Base-by-base conservation (phyloP, 2,797 vertebrate genomes). In the Spinus pinus region DNA sequence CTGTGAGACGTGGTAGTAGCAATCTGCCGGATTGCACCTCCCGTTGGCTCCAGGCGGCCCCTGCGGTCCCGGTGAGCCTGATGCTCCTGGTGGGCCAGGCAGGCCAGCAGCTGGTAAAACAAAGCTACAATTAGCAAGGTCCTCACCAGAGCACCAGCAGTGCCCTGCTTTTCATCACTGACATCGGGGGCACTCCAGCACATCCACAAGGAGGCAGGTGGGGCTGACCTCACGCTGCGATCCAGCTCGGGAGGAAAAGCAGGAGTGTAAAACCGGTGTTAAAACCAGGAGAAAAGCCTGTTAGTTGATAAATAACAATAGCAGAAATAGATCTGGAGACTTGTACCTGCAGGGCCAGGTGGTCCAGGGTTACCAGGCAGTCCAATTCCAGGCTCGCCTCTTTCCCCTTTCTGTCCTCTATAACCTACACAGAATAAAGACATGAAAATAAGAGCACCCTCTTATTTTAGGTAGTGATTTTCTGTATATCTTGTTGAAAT, bases 371-470 rank as follows among this genome's bases (percentile, higher is more conserved):
- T 98, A 96, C 99, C 99, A 53, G 98, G 98, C 74, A 99, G 97
- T 87, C 99, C 99, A 94, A 99, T 98, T 86, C 99, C 99, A 86
- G 99, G 98, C 97, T 99, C 99, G 19, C 99, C 99, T 97, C 99
- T 98, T 96, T 99, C 99, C 94, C 99, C 99, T 97, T 99, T 99
- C 98, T 99, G 99, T 97, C 99, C 99, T 96, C 99, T 98, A 98
- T 99, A 99, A 94, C 99, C 99, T 99, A 97, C 50, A 81, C 51
- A 75, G 94, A 90, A 95, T 78, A 98, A 94, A 97, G 79, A 96
- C n/a, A 97, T 3, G 81, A 87, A 95, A 84, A 72, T 96, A 91
- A 97, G 86, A 88, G 62, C 16, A 28, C 75, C 35, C 73, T 82
- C 56, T 81, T 75, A 71, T 75, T 90, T 86, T 23, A 81, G 67